phyloP scores from a whole-genome alignment of 2,113 vertebrate species.

The Tursiops truncatus region DNA sequence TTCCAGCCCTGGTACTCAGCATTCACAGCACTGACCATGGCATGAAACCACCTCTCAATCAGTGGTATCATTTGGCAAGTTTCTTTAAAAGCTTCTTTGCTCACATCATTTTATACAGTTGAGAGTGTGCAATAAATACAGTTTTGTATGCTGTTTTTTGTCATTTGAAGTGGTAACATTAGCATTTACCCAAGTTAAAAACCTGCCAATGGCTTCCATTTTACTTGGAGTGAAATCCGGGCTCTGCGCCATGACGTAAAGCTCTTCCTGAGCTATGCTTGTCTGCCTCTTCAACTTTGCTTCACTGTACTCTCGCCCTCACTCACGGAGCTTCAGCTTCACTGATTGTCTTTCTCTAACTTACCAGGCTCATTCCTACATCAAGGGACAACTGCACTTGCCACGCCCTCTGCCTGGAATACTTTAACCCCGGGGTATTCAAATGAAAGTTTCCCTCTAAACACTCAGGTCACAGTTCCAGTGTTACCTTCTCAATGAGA shows the following conservation, averaged over 20 bases:
- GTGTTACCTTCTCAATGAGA: neutral
- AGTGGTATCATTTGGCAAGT: neutral
- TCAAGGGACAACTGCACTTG: neutral
- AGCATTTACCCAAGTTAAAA: neutral
- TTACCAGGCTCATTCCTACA: neutral
- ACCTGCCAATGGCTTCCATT: neutral
- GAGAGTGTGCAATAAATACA: neutral
- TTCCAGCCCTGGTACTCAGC: neutral
- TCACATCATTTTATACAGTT: neutral
- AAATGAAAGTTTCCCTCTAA: neutral
- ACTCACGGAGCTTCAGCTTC: neutral
- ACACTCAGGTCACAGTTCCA: neutral
- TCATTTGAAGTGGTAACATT: neutral
- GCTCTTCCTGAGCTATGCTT: neutral
- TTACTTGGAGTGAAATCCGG: neutral
- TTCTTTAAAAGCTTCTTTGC: neutral
- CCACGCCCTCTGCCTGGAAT: neutral
- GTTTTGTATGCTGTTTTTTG: neutral
- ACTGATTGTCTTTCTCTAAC: neutral
- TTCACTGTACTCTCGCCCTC: accelerated
- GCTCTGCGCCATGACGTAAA: too few relatives aligned
- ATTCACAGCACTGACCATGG: too few relatives aligned
- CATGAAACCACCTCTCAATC: neutral
- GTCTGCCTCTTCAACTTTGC: neutral
- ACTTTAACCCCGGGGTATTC: neutral